Evolutionary conservation across 35 echinoderm and acorn worm species (phyloP), one percentile per base, ranked within the genome.

Genomic region (Eucidaris tribuloides): DNA sequence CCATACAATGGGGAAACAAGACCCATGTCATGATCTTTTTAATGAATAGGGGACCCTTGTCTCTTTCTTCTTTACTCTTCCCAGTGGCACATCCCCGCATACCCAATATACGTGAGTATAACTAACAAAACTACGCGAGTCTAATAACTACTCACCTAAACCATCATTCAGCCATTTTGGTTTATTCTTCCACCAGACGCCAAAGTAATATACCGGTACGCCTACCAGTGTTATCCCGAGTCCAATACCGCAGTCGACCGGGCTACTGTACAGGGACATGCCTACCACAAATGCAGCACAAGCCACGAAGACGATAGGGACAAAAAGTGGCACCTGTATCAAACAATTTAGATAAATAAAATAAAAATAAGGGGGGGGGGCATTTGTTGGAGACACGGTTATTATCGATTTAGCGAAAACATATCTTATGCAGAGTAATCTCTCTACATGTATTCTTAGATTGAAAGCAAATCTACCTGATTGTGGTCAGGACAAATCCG

Each of bases 121-220:
- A n/a, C n/a, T n/a, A n/a, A n/a, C n/a, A n/a, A n/a, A n/a, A 59
- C 18, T 59, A 19, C 30, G 18, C 56, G 56, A n/a, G n/a, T n/a
- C n/a, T n/a, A n/a, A n/a, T n/a, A n/a, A n/a, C n/a, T 44, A 70
- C 89, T 78, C 77, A 92, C 94, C 89, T 28, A 89, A 24, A 77
- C 33, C 76, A 34, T 85, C 18, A 0, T 45, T 64, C 24, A 91
- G 77, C 83, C 88, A 79, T 14, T 19, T 46, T 15, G 92, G 93
- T 60, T 91, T 87, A 4, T 87, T 91, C 19, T 91, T 42, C 93
- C 93, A 96, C 80, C 83, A 83, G 27, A 96, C 93, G 28, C 64
- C 80, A 0, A 96, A 4, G 28, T 76, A 87, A 64, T 90, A 96
- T 18, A 96, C 78, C 22, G 93, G 93, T 35, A 96, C 33, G 24